These are phyloP conservation scores for Sylvia borin DNA, from an alignment of 2,797 vertebrate species.

Conservation along the genomic window DNA sequence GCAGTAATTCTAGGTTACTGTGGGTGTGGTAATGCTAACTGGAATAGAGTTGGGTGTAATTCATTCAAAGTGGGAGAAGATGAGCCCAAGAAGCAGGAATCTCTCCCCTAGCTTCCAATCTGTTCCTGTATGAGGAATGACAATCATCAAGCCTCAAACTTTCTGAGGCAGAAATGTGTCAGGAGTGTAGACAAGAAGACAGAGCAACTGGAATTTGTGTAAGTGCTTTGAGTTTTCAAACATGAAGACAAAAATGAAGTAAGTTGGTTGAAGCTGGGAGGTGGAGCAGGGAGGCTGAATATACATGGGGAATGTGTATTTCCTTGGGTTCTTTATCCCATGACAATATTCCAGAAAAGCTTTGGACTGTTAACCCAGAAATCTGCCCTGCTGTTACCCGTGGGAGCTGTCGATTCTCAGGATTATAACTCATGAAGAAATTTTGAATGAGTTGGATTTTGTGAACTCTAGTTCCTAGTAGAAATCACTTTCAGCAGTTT, in stretches of 20 bases:
- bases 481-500: not conserved
- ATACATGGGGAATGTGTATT: not conserved
- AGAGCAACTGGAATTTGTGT: not conserved
- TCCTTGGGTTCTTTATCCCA: not conserved
- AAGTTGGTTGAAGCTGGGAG: not conserved
- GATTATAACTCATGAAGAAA: not conserved
- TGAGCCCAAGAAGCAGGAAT: not conserved
- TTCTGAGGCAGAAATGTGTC: slow-evolving; percentile 9
- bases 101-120: slow-evolving; percentile 3
- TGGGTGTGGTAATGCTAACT: not conserved
- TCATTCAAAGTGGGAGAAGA: not conserved
- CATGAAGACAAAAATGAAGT: not conserved
- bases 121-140: not conserved
- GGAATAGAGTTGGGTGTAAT: not conserved
- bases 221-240: not conserved
- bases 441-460: not conserved
- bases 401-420: not conserved
- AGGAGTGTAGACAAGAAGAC: not conserved
- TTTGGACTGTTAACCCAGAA: not conserved
- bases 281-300: not conserved
- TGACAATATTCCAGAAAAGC: not conserved
- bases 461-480: not conserved
- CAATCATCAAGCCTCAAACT: not conserved
- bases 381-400: not conserved
- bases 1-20: not conserved